Evolutionary conservation across 2,797 vertebrate species (phyloP), one percentile per base, ranked within the genome.

Genomic region (Phalloptychus januarius): DNA sequence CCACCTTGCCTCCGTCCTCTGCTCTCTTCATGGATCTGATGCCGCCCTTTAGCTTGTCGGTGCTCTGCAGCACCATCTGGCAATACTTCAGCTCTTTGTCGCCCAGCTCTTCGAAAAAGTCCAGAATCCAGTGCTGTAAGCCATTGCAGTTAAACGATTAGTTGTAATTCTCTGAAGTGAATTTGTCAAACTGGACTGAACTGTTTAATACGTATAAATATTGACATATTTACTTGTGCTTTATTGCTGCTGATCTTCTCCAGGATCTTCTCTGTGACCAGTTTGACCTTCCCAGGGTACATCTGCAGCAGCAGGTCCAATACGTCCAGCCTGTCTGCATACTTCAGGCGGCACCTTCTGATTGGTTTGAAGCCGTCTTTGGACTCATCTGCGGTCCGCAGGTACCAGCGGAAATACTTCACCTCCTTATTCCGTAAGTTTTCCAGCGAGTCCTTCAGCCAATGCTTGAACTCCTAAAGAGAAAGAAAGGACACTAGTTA

Each of bases 111-210:
- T 54, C 75, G 18, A 77, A 54, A 44, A 50, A 44, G 28, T 1
- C 75, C 75, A 40, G 48, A 50, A 77, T 50, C 75, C 75, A 77
- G 28, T 77, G 36, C 48, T 77, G 70, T 11, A 11, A 23, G 15
- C 2, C 44, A 28, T 7, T 10, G 20, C 16, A 23, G 8, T 16
- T 31, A 1, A 31, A 31, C 1, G 11, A 28, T 52, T 25, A 25
- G 48, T 52, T 23, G 1, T 25, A 25, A n/a, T 54, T 54, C n/a
- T 54, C 52, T n/a, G 52, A 54, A 54, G 52, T n/a, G 25, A 25
- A 63, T 20, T 18, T 63, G 31, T 63, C 33, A 56, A 54, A n/a
- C 25, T 65, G 36, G 33, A 65, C 33, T 5, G 8, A 65, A 38
- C 5, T 33, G 13, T 58, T 15, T 58, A 28, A 12, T 58, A 31